Evolutionary conservation across 2,888 invertebrate species (phyloP).

Genomic region (Dioctria linearis): DNA sequence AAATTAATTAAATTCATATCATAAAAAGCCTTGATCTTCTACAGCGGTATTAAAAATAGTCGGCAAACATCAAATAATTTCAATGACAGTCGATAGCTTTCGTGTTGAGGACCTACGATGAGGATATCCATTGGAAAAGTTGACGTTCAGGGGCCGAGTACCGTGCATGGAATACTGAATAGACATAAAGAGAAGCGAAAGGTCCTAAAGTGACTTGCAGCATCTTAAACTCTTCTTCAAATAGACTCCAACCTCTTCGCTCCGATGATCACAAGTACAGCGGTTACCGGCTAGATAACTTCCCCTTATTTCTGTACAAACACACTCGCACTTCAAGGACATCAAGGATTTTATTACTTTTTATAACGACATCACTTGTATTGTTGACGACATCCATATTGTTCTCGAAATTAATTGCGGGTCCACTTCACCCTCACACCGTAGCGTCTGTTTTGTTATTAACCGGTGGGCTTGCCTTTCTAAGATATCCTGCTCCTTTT

Average conservation of each 20-base stretch:
- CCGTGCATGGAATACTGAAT: conserved; percentile 56
- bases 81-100: conserved; percentile 26
- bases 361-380: conserved; percentile 53
- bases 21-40: too few species aligned
- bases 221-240: background rate
- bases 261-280: conserved; percentile 27
- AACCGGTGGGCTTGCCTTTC: conserved; percentile 32
- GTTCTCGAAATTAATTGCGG: conserved; percentile 58
- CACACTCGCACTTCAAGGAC: conserved; percentile 51
- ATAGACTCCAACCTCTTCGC: background rate
- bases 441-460: background rate
- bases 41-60: conserved; percentile 36
- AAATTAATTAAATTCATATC: background rate
- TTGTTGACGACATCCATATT: conserved; percentile 55
- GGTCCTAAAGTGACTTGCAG: conserved; percentile 40
- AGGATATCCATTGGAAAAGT: conserved; percentile 21
- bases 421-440: conserved; percentile 43
- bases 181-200: conserved; percentile 55
- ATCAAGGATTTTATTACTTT: conserved; percentile 56
- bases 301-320: conserved; percentile 22
- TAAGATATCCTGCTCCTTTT: conserved; percentile 31
- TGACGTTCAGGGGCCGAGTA: conserved; percentile 40
- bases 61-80: conserved; percentile 56
- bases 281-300: conserved; percentile 35
- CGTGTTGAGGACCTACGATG: background rate